A percentile compares a stretch with the other conserved stretches of the same genome.
These are phyloP conservation scores for Rhadinocentrus ornatus DNA, from an alignment of 2,797 vertebrate genomes.

Conservation along the genomic window DNA sequence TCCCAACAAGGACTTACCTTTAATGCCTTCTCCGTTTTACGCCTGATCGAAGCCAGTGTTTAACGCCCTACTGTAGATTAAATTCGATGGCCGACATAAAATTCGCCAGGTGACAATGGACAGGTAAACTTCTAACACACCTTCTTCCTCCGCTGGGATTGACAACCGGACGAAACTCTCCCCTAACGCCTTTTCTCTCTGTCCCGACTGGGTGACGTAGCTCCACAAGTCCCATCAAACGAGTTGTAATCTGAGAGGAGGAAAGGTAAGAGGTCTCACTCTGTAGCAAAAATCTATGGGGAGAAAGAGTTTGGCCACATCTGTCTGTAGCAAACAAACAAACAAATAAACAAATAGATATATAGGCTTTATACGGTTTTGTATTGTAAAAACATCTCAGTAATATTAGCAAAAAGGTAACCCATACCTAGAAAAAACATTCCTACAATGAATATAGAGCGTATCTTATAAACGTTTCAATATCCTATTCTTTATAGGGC, in stretches of 20 bases:
- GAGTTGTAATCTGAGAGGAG: conserved; percentile 19
- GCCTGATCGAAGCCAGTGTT: conserved; percentile 72
- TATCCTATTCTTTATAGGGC: too few relatives aligned
- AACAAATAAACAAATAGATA: too few relatives aligned
- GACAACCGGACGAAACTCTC: conserved; percentile 63
- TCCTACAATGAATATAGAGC: background rate
- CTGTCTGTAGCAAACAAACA: background rate
- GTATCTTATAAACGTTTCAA: background rate
- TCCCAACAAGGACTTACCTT: conserved; percentile 70
- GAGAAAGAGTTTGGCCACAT: background rate
- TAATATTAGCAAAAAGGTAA: too few relatives aligned
- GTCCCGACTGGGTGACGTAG: conserved; percentile 68
- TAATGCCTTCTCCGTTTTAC: conserved; percentile 64
- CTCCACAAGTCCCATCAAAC: conserved; percentile 50
- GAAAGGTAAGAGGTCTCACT: conserved; percentile 54
- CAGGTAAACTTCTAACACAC: conserved; percentile 78
- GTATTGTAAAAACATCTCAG: too few relatives aligned
- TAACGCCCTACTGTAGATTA: conserved; percentile 21
- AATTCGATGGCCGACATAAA: conserved; percentile 32
- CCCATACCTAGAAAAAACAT: background rate
- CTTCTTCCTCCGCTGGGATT: conserved; percentile 67
- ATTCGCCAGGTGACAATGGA: conserved; percentile 36
- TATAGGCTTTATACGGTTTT: too few relatives aligned
- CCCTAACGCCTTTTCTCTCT: conserved; percentile 35
- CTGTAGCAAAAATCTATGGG: background rate